Conservation (phyloP, 2,113 vertebrate genomes). For the Oreotrochilus melanogaster region DNA sequence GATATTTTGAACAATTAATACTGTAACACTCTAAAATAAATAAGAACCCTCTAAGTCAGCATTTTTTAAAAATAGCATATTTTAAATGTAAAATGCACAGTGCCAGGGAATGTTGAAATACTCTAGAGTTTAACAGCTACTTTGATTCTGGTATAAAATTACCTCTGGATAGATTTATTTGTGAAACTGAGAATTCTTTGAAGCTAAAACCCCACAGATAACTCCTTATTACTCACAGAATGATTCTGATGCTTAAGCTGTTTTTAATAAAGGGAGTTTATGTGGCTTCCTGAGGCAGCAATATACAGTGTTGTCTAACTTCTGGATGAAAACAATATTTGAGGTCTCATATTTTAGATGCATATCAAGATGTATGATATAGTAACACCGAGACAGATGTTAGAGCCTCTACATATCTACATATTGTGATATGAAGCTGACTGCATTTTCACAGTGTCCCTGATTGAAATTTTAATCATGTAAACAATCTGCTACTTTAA, state of each 20-base stretch:
- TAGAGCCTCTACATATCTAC: not conserved
- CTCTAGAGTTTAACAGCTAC: not conserved
- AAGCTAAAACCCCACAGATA: not conserved
- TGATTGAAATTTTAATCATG: not conserved
- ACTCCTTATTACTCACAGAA: not conserved
- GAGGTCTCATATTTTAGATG: not conserved
- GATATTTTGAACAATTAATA: not conserved
- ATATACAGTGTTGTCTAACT: not conserved
- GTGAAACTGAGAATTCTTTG: not conserved
- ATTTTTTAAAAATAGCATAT: not conserved
- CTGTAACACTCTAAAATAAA: not conserved
- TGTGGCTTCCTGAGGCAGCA: not conserved
- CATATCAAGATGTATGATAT: not conserved
- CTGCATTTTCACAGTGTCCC: not conserved
- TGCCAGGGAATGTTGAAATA: not conserved
- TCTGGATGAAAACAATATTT: not conserved
- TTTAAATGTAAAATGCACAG: not conserved
- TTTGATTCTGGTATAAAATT: not conserved
- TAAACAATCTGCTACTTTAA: not conserved
- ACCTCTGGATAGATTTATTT: not conserved
- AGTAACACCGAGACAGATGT: not conserved
- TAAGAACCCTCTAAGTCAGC: not conserved
- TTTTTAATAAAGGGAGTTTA: not conserved
- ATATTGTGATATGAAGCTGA: not conserved
- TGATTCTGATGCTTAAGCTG: not conserved